Conservation (phyloP, 2,113 vertebrate species). For the Hydropotes inermis region DNA sequence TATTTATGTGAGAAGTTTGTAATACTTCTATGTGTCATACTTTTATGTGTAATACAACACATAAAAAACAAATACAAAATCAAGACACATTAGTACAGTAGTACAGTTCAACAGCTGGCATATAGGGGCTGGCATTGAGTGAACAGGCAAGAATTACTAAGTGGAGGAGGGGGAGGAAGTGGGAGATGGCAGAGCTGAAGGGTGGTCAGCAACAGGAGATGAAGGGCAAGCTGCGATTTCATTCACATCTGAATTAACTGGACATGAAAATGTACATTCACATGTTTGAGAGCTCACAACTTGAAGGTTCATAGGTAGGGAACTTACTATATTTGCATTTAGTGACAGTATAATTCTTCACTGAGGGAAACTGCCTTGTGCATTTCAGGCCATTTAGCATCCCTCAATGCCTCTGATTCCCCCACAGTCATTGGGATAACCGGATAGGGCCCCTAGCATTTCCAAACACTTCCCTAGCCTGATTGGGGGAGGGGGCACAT, state of each 20-base stretch:
- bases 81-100: background rate
- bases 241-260: background rate
- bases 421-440: background rate
- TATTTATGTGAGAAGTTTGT: background rate
- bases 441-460: background rate
- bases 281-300: background rate
- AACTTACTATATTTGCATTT: background rate
- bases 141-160: background rate
- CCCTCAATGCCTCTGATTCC: background rate
- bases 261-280: background rate
- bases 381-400: background rate
- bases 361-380: background rate
- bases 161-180: background rate
- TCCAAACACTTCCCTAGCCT: background rate
- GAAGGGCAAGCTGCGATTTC: background rate
- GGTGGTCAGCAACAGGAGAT: background rate
- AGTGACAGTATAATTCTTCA: background rate
- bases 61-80: background rate
- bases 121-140: background rate
- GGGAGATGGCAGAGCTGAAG: background rate
- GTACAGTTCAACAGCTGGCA: background rate
- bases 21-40: background rate
- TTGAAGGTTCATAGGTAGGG: background rate
- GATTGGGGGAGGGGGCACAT: background rate
- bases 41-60: background rate